Evolutionary conservation across 1,140 invertebrate genomes (phyloP).

Genomic region (Drosophila saltans): DNA sequence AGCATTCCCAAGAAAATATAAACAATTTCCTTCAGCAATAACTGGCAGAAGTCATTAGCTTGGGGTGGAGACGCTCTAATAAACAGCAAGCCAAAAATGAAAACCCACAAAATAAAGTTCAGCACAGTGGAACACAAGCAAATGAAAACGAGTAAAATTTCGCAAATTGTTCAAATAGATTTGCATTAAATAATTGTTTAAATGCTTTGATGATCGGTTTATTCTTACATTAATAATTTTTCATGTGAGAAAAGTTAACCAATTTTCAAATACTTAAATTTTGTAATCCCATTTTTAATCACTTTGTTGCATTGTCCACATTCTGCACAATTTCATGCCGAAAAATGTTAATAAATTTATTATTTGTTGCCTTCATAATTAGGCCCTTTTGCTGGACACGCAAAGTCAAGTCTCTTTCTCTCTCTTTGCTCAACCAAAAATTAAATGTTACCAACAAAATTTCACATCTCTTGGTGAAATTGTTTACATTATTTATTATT

Average conservation of each 20-base stretch:
- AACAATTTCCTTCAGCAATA: slow-evolving; percentile 27
- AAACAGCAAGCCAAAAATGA: slow-evolving; percentile 40
- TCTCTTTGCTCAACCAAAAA: slow-evolving; percentile 22
- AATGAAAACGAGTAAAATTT: background rate
- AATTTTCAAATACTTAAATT: no score
- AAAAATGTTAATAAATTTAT: slow-evolving; percentile 72
- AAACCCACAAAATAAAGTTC: slow-evolving; percentile 31
- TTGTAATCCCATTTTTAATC: background rate
- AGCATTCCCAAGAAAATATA: slow-evolving; percentile 42
- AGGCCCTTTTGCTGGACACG: slow-evolving; percentile 48
- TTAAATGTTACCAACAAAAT: slow-evolving; percentile 48
- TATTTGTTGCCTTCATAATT: slow-evolving; percentile 41
- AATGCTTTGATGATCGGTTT: no score
- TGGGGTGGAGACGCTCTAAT: slow-evolving; percentile 50
- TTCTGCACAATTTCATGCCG: slow-evolving; percentile 56
- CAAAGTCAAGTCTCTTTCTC: slow-evolving; percentile 33
- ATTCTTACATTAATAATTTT: no score
- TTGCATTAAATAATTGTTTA: no score
- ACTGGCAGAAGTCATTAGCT: slow-evolving; percentile 63
- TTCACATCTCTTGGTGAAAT: slow-evolving; percentile 37
- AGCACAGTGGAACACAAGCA: slow-evolving; percentile 36
- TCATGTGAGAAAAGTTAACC: no score
- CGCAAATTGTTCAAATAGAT: background rate
- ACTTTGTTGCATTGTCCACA: slow-evolving; percentile 24
- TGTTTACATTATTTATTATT: slow-evolving; percentile 64